phyloP scores from a whole-genome alignment of 1,140 invertebrate genomes.

The Cyphomyrmex costatus region DNA sequence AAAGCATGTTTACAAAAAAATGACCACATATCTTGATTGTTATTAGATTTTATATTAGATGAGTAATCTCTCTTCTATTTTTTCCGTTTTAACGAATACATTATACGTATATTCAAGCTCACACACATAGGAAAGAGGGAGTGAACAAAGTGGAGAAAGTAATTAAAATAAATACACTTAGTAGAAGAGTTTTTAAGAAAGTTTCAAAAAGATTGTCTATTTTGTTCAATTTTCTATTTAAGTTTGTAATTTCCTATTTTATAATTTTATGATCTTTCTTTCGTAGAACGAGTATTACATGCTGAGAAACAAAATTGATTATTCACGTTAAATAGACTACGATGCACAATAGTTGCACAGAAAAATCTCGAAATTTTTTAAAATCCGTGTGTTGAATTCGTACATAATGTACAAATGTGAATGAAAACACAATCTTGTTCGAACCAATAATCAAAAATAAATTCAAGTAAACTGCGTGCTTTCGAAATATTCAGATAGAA shows the following conservation, averaged over 20 bases:
- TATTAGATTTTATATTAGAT: neutral
- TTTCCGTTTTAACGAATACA: conserved; percentile 12
- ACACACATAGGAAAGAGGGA: neutral
- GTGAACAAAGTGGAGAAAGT: neutral
- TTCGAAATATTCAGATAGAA: conserved; percentile 15
- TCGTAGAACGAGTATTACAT: neutral
- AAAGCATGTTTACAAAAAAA: neutral
- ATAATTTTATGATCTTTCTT: neutral
- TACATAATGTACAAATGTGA: neutral
- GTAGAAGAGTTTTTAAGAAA: neutral
- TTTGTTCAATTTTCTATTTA: conserved; percentile 4
- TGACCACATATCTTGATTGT: neutral
- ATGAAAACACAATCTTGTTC: neutral
- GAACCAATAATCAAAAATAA: conserved; percentile 4
- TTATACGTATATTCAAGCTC: neutral
- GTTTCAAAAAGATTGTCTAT: neutral
- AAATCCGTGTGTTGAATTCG: conserved; percentile 6
- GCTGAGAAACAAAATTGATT: neutral
- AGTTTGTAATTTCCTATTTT: neutral
- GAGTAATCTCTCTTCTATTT: neutral
- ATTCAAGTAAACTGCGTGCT: neutral
- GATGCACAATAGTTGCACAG: neutral
- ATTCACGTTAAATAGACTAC: neutral
- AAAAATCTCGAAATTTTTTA: neutral
- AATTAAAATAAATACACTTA: conserved; percentile 21